phyloP scores from a whole-genome alignment of 2,797 vertebrate species.

The Alca torda region DNA sequence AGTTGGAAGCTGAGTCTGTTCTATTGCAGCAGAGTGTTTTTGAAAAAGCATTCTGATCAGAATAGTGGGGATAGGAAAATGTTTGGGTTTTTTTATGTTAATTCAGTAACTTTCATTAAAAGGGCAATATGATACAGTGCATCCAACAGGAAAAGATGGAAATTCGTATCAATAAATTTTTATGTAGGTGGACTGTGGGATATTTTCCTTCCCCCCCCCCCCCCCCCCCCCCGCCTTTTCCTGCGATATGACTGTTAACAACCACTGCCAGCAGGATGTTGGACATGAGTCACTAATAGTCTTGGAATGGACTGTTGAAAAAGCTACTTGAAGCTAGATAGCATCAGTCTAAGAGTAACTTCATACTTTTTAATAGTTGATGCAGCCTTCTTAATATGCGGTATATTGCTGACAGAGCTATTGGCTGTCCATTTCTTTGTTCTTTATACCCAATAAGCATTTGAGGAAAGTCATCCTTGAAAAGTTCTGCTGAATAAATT shows the following conservation, averaged over 20 bases:
- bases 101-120: neutral
- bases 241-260: neutral
- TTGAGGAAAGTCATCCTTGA: neutral
- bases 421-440: neutral
- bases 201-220: too few relatives aligned
- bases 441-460: neutral
- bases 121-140: neutral
- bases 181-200: neutral
- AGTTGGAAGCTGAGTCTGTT: neutral
- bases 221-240: neutral
- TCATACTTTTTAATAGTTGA: neutral
- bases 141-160: neutral
- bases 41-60: neutral
- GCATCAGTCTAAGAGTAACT: neutral
- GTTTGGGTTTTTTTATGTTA: neutral
- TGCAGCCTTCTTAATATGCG: neutral
- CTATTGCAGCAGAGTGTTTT: neutral
- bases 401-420: neutral
- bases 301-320: neutral
- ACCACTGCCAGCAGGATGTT: neutral
- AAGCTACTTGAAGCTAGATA: neutral
- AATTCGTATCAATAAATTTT: neutral
- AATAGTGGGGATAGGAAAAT: neutral
- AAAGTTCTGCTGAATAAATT: neutral
- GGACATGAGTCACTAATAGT: neutral